phyloP scores from a whole-genome alignment of 2,797 vertebrate genomes.

The Poeciliopsis infans region DNA sequence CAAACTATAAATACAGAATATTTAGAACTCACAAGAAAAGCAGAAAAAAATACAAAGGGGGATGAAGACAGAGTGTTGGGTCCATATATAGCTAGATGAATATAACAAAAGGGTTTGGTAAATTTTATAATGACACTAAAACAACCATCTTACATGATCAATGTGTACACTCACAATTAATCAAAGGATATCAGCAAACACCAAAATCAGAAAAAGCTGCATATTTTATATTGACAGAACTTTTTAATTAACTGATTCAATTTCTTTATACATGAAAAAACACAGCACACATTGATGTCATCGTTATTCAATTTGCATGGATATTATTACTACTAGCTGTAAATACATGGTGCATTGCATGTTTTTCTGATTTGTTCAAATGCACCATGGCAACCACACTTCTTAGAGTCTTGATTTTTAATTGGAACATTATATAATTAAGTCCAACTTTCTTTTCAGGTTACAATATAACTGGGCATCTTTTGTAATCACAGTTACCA shows the following conservation, averaged over 20 bases:
- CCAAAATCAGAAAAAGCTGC: background rate
- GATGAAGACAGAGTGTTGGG: background rate
- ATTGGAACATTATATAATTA: conserved; percentile 2
- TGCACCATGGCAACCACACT: background rate
- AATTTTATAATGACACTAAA: background rate
- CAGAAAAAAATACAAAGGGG: no score
- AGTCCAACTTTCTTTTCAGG: background rate
- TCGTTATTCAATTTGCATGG: background rate
- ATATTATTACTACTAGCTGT: background rate
- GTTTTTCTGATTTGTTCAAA: background rate
- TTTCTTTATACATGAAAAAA: background rate
- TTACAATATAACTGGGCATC: background rate
- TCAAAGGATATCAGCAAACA: background rate
- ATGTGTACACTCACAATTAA: background rate
- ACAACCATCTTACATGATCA: background rate
- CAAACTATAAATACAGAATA: background rate
- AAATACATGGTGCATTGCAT: background rate
- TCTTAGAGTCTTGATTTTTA: background rate
- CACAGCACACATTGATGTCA: background rate
- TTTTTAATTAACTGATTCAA: background rate
- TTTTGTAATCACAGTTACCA: background rate
- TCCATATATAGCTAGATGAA: background rate
- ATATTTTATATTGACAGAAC: background rate
- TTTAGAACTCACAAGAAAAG: background rate
- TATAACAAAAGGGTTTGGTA: background rate